These are phyloP conservation scores for Cololabis saira DNA, from an alignment of 2,113 vertebrate species.

Conservation along the genomic window DNA sequence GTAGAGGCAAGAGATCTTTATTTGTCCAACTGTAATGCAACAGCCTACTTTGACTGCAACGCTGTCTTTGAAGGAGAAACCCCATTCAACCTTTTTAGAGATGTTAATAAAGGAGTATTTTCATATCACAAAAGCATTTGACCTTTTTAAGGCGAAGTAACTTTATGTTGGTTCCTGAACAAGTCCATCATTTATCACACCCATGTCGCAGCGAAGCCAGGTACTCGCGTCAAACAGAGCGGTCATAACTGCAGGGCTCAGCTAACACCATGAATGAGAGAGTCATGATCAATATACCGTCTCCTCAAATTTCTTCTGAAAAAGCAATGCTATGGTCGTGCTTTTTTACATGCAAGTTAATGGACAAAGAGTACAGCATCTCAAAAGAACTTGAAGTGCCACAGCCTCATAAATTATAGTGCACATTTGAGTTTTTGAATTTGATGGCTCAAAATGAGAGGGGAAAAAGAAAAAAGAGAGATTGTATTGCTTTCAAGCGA, in stretches of 20 bases:
- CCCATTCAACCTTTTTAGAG: constrained; percentile 71
- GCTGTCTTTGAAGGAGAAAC: constrained; percentile 63
- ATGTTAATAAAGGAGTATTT: constrained; percentile 53
- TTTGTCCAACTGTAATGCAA: constrained; percentile 55
- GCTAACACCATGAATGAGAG: constrained; percentile 21
- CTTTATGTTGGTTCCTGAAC: constrained; percentile 42
- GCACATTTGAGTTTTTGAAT: constrained; percentile 68
- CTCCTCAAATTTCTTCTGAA: constrained; percentile 27
- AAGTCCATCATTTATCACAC: constrained; percentile 39
- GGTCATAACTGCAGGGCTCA: constrained; percentile 24
- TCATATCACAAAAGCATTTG: constrained; percentile 48
- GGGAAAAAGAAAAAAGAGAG: constrained; percentile 50
- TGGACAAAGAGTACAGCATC: constrained; percentile 54
- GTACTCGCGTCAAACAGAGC: constrained; percentile 16
- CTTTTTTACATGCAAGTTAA: constrained; percentile 45
- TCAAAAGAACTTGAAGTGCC: constrained; percentile 68
- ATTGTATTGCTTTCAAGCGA: constrained; percentile 78
- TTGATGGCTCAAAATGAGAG: constrained; percentile 66
- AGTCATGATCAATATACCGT: constrained; percentile 48
- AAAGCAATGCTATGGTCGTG: constrained; percentile 16
- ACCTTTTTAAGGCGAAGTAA: constrained; percentile 32
- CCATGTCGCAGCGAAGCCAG: constrained; percentile 31
- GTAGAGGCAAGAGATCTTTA: constrained; percentile 50
- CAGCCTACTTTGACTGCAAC: constrained; percentile 53
- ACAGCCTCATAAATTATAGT: constrained; percentile 74